Evolutionary conservation across 2,113 vertebrate genomes (phyloP), one percentile per base, ranked within the genome.

Genomic region (Erinaceus europaeus): DNA sequence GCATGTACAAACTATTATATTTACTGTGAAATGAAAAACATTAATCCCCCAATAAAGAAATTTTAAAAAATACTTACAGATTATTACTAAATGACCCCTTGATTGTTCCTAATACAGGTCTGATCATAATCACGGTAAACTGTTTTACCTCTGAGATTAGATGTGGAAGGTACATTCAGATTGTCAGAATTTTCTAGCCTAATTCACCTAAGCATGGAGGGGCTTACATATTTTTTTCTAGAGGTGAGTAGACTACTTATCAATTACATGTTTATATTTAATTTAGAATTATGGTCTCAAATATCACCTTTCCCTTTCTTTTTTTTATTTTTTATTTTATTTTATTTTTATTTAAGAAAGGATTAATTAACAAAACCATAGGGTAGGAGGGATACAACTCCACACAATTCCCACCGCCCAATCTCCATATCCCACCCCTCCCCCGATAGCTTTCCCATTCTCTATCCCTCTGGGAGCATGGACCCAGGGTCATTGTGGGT

Each of bases 81-180:
- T 68, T 86, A 71, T 91, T 84, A 84, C 87, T 48, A 84, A 82
- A 84, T 82, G 75, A 77, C 81, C 65, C 42, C 84, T 92, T 86
- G 84, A 61, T 89, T 71, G 3, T 87, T 55, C 13, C 61, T 46
- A 34, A 67, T 74, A 74, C 32, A 50, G 65, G 32, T 40, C 77
- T 90, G 71, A 65, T 71, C 61, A 85, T 88, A 85, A 71, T 68
- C 64, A 46, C 5, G 81, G 21, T 65, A 81, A 95, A 76, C 15
- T 78, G 61, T 74, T 91, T 89, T 88, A 71, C 72, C 85, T 91
- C 46, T 18, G 90, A 83, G 74, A 89, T 62, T 90, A 61, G 59
- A 92, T 89, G 21, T 88, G 57, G 72, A 89, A 61, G 62, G 36
- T 75, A 93, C 3, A 38, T 88, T 79, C 78, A 36, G 57, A 93